Evolutionary conservation across 2,888 invertebrate genomes (phyloP), one percentile per base, ranked within the genome.

Genomic region (Sipha maydis): DNA sequence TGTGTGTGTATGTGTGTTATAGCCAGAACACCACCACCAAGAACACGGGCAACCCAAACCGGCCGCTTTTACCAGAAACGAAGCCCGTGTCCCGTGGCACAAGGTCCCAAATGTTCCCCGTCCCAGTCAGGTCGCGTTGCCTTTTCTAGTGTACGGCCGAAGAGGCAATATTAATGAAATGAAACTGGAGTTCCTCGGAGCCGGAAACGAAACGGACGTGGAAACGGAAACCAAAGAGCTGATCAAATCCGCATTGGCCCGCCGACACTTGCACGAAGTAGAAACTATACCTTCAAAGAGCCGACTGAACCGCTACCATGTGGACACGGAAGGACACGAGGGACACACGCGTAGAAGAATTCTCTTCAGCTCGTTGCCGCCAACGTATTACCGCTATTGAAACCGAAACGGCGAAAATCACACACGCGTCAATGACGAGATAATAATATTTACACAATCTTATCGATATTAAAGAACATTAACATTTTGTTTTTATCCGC

Each of bases 31-130:
- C 69, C 85, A 69, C 69, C 85, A 78, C 77, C 80, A 48, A 75
- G 88, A 88, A 76, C 80, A 75, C 67, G 80, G 80, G 41, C 54
- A 73, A 80, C 86, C 86, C n/a, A 82, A 80, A 88, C 80, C 93
- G 94, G 94, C 92, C 93, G 93, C 91, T 93, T 96, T 85, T 78
- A 85, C 77, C 77, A 85, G 85, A 78, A 82, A 82, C 67, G 82
- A 48, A 93, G 94, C 94, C 92, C 93, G 93, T 91, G 93, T 96
- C 91, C 96, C 96, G 91, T 97, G 97, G 97, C 96, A 96, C 93
- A 96, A 96, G 94, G 95, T 96, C 92, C 97, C 97, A 91, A 95
- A 94, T 93, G 96, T 97, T 91, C 96, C 97, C 91, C 94, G 97
- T 91, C 97, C 97, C 91, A 96, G 96, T 91, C 94, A 96, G 92